Conservation (phyloP, 2,797 vertebrate genomes). For the Nasua narica region DNA sequence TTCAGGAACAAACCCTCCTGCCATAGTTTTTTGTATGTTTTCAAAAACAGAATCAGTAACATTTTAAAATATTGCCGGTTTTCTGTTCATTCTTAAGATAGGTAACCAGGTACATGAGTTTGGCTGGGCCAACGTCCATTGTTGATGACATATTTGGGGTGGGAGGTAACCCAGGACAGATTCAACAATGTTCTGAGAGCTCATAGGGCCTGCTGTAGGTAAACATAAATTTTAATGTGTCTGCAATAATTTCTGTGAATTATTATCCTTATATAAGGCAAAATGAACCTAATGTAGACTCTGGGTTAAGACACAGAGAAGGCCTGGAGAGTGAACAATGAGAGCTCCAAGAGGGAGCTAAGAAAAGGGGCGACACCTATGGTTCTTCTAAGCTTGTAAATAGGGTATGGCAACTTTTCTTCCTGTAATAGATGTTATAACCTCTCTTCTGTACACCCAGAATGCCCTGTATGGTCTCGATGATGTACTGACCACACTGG, state of each 20-base stretch:
- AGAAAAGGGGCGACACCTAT: background rate
- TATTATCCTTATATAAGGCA: background rate
- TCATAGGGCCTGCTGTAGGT: background rate
- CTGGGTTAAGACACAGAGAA: background rate
- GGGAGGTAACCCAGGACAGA: background rate
- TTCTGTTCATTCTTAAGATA: background rate
- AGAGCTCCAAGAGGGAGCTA: background rate
- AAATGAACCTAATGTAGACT: background rate
- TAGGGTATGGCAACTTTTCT: background rate
- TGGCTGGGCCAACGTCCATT: background rate
- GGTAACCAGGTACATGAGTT: background rate
- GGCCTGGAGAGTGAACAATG: background rate
- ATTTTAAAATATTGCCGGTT: constrained; percentile 19
- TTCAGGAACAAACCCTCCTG: background rate
- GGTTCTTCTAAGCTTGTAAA: background rate
- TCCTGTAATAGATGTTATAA: background rate
- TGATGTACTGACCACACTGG: background rate
- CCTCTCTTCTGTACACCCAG: background rate
- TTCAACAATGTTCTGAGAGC: background rate
- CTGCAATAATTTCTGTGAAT: background rate
- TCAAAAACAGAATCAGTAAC: background rate
- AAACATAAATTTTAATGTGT: background rate
- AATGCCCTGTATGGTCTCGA: background rate
- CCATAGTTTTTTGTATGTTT: background rate
- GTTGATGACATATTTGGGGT: background rate